Conservation (phyloP, 2,797 vertebrate genomes). For the Gambusia yucatana region DNA sequence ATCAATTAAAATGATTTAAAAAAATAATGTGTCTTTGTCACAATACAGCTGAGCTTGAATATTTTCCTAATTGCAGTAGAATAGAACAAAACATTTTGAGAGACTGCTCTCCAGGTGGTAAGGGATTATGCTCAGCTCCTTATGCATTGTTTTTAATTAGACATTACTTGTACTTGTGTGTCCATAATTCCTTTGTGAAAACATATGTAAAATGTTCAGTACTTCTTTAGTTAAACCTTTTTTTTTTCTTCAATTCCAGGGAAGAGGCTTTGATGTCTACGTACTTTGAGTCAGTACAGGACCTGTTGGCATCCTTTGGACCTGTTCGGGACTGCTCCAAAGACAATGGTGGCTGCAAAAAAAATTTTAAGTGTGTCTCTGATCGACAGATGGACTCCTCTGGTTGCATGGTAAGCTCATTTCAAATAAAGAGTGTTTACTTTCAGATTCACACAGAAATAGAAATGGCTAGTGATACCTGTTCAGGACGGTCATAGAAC, state of each 20-base stretch:
- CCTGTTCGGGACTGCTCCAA: conserved; percentile 94
- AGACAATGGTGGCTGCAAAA: conserved; percentile 96
- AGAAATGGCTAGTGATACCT: neutral
- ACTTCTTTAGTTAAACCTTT: neutral
- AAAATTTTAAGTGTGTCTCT: conserved; percentile 97
- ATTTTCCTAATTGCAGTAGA: conserved; percentile 21
- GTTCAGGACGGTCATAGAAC: neutral
- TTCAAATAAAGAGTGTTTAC: neutral
- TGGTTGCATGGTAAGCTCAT: conserved; percentile 90
- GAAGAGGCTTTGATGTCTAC: conserved; percentile 98
- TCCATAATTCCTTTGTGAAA: conserved; percentile 4
- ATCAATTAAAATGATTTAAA: conserved; percentile 14
- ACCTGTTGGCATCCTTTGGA: conserved; percentile 94
- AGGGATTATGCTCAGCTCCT: conserved; percentile 30
- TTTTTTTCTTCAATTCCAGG: conserved; percentile 76
- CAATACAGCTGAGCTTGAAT: conserved; percentile 16
- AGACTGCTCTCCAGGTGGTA: conserved; percentile 18
- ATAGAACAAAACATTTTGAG: conserved; percentile 8
- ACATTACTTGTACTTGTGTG: neutral
- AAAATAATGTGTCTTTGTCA: neutral
- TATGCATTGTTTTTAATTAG: conserved; percentile 10
- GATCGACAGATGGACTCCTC: conserved; percentile 94
- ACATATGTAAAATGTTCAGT: neutral
- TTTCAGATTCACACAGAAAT: neutral
- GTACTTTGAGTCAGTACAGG: conserved; percentile 96